These are phyloP conservation scores for Nymphalis urticae DNA, from an alignment of 2,888 invertebrate species.

Conservation along the genomic window DNA sequence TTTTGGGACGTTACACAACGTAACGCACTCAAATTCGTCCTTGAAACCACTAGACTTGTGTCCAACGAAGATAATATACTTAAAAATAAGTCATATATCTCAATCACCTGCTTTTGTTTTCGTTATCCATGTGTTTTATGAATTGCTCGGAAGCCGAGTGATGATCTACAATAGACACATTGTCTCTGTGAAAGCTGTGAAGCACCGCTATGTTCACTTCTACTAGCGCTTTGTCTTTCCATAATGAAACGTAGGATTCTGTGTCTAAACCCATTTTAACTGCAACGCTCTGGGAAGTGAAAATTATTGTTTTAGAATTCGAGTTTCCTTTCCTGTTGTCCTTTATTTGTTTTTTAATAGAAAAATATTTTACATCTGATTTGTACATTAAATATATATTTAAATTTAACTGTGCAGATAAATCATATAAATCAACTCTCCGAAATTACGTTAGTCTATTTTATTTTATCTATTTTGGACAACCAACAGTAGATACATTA, in stretches of 20 bases:
- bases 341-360: not conserved
- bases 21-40: too few species aligned
- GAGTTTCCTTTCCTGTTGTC: not conserved
- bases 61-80: too few species aligned
- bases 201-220: slow-evolving; percentile 95
- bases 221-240: slow-evolving; percentile 96
- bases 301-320: slow-evolving; percentile 1
- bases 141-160: slow-evolving; percentile 97
- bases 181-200: slow-evolving; percentile 91
- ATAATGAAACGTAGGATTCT: slow-evolving; percentile 89
- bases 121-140: slow-evolving; percentile 96
- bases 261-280: slow-evolving; percentile 93
- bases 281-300: slow-evolving; percentile 81
- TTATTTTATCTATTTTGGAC: too few species aligned
- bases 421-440: too few species aligned
- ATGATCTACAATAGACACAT: slow-evolving; percentile 96
- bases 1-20: too few species aligned
- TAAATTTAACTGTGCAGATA: too few species aligned
- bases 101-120: slow-evolving; percentile 85
- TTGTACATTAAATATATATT: too few species aligned
- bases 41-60: too few species aligned
- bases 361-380: not conserved
- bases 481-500: too few species aligned
- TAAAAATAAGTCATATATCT: not conserved
- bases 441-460: too few species aligned